Evolutionary conservation across 2,797 vertebrate species (phyloP).

Genomic region (Syngnathus acus): DNA sequence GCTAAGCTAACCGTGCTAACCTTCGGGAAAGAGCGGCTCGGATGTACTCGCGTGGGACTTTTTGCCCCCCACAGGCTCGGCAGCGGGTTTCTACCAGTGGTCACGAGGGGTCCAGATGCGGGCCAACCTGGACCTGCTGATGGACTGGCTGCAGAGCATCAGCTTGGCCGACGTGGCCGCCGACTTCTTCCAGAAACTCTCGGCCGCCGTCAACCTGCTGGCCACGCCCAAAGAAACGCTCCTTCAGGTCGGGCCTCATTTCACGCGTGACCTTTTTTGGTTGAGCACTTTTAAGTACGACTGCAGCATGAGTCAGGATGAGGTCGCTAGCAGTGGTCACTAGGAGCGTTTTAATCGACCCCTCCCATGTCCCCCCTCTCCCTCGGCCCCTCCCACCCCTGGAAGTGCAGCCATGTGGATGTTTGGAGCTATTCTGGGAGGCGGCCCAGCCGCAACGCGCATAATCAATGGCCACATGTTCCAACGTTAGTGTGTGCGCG

Average conservation of each 20-base stretch:
- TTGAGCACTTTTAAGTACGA: no score
- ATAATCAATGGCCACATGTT: background rate
- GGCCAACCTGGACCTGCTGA: slow-evolving; percentile 74
- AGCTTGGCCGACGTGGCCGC: slow-evolving; percentile 60
- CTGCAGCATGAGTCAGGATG: background rate
- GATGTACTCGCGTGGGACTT: background rate
- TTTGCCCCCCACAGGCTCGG: slow-evolving; percentile 53
- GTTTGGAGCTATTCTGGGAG: background rate
- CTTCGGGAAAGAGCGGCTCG: no score
- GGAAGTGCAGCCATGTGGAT: background rate
- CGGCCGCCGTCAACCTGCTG: slow-evolving; percentile 73
- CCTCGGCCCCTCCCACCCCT: background rate
- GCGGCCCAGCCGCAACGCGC: background rate
- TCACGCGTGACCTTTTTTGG: background rate
- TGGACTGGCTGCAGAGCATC: slow-evolving; percentile 73
- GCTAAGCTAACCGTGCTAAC: background rate
- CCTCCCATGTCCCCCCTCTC: background rate
- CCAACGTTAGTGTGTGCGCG: background rate
- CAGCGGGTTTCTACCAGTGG: slow-evolving; percentile 74
- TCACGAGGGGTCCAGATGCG: slow-evolving; percentile 74
- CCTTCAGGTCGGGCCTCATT: slow-evolving; percentile 63
- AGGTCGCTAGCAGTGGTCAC: background rate
- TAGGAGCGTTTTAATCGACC: background rate
- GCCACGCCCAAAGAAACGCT: slow-evolving; percentile 75
- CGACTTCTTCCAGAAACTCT: slow-evolving; percentile 73